Conservation (phyloP, 2,888 invertebrate species). For the Sphaeridia pumilis region DNA sequence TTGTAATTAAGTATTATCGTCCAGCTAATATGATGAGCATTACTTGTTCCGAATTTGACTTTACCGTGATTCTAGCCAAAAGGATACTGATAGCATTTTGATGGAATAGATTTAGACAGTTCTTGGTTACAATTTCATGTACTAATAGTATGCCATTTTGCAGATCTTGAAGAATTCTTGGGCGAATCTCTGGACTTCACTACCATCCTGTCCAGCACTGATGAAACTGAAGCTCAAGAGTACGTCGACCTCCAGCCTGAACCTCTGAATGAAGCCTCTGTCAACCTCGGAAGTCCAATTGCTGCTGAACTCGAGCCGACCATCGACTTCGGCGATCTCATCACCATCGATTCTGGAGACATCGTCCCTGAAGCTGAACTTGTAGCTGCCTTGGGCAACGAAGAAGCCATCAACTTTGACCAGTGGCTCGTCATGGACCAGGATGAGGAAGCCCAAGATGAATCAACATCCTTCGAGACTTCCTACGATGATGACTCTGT, state of each 20-base stretch:
- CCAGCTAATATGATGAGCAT: constrained; percentile 17
- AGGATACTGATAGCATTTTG: constrained; percentile 17
- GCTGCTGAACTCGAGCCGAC: not conserved
- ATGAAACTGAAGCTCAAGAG: not conserved
- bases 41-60: constrained; percentile 23
- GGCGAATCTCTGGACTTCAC: not conserved
- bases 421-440: not conserved
- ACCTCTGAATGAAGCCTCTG: not conserved
- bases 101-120: not conserved
- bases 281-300: not conserved
- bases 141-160: not conserved
- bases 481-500: constrained; percentile 11
- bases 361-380: not conserved
- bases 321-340: not conserved
- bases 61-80: constrained; percentile 20
- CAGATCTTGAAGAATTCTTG: too few relatives aligned
- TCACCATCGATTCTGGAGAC: not conserved
- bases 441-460: not conserved
- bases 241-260: not conserved
- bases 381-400: too few relatives aligned
- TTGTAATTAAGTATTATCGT: not conserved
- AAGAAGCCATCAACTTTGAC: not conserved
- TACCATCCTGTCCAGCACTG: not conserved
- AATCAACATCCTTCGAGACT: constrained; percentile 1
- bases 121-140: not conserved